A percentile compares a stretch with the other conserved stretches of the same genome.
Conservation (phyloP, 1,140 invertebrate genomes). For the Panulirus ornatus region DNA sequence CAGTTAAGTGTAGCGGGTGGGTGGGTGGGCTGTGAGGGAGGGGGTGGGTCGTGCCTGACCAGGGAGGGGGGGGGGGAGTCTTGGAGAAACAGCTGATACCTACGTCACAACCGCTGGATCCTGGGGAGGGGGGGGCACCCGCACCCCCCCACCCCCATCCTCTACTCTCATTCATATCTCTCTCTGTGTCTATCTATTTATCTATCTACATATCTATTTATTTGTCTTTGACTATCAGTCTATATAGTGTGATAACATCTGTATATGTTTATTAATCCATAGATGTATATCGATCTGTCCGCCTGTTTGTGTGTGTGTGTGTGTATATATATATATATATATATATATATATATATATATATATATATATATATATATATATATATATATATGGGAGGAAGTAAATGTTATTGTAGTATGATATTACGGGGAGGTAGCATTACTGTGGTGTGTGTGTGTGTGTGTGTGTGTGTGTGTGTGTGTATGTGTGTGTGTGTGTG, state of each 20-base stretch:
- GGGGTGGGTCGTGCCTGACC: too few relatives aligned
- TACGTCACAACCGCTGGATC: background rate
- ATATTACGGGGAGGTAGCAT: background rate
- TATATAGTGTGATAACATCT: background rate
- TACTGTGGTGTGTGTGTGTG: too few relatives aligned
- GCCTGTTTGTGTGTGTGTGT: too few relatives aligned
- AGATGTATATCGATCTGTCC: background rate
- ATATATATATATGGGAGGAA: too few relatives aligned
- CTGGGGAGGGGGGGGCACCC: too few relatives aligned
- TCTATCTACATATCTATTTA: too few relatives aligned
- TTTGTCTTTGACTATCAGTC: background rate
- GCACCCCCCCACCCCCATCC: too few relatives aligned
- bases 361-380: background rate
- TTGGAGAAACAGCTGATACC: background rate
- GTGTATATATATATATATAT: background rate
- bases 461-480: background rate
- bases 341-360: constrained; percentile 10
- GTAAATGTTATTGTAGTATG: background rate
- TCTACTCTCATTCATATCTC: background rate
- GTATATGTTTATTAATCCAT: background rate
- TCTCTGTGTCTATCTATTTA: too few relatives aligned
- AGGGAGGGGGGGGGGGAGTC: too few relatives aligned
- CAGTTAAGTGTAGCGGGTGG: background rate
- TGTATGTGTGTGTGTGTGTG: background rate
- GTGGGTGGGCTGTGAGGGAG: background rate